Conservation (phyloP, 2,113 vertebrate species). For the Ctenomys sociabilis region DNA sequence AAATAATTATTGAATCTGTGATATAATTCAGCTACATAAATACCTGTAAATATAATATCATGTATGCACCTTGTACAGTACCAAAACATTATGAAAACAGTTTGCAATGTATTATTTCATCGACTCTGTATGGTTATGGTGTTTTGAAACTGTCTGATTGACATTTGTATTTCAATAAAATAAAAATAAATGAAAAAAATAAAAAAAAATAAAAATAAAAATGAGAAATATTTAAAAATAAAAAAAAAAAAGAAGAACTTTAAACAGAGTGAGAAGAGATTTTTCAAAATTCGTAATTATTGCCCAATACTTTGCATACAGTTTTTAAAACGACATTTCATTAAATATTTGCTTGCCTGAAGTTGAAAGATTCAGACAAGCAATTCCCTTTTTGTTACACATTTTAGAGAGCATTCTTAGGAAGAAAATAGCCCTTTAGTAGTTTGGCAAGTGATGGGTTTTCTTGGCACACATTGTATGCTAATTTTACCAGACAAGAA, state of each 20-base stretch:
- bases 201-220: too few relatives aligned
- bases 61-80: too few relatives aligned
- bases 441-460: slow-evolving; percentile 54
- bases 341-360: slow-evolving; percentile 46
- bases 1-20: too few relatives aligned
- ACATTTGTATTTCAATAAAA: too few relatives aligned
- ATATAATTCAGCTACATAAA: too few relatives aligned
- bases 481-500: slow-evolving; percentile 78
- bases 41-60: too few relatives aligned
- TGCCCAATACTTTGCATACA: neutral
- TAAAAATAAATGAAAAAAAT: too few relatives aligned
- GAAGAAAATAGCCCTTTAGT: slow-evolving; percentile 3
- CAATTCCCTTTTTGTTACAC: neutral
- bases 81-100: too few relatives aligned
- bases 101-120: too few relatives aligned
- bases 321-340: slow-evolving; percentile 22
- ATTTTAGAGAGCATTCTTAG: neutral
- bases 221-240: too few relatives aligned
- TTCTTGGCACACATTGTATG: slow-evolving; percentile 71
- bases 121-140: too few relatives aligned
- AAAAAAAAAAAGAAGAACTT: neutral
- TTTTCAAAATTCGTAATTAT: slow-evolving; percentile 53
- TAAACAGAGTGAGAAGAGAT: slow-evolving; percentile 2
- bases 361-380: slow-evolving; percentile 16
- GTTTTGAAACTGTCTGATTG: too few relatives aligned